These are phyloP conservation scores for Callyntrura guangdongensis DNA, from an alignment of 2,888 invertebrate species.

Conservation along the genomic window DNA sequence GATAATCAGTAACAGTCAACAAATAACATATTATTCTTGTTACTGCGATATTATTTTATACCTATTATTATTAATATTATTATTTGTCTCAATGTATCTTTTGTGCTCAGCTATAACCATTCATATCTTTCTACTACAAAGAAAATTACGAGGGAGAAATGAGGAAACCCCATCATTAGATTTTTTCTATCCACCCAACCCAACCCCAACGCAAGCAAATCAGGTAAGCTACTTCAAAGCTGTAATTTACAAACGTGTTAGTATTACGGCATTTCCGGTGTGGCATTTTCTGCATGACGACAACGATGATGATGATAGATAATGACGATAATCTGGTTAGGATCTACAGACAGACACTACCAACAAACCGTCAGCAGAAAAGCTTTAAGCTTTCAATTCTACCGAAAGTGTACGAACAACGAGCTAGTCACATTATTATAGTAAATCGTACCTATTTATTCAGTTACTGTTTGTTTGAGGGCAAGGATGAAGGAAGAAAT, in stretches of 20 bases:
- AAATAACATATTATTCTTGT: no score
- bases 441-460: no score
- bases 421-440: background rate
- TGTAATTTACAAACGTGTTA: constrained; percentile 51
- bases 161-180: background rate
- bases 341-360: no score
- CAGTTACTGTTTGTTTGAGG: background rate
- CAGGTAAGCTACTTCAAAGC: no score
- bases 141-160: background rate
- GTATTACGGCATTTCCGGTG: constrained; percentile 59
- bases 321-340: constrained; percentile 19
- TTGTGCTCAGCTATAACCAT: background rate
- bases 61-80: background rate
- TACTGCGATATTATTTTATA: no score
- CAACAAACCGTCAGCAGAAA: background rate
- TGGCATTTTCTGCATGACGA: constrained; percentile 2
- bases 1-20: background rate
- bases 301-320: no score
- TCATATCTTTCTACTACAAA: background rate
- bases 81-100: background rate
- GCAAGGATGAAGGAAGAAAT: background rate
- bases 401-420: no score
- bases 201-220: no score
- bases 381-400: no score
- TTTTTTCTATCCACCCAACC: constrained; percentile 11